phyloP scores from a whole-genome alignment of 2,888 invertebrate species.

The Exephanes ischioxanthus region DNA sequence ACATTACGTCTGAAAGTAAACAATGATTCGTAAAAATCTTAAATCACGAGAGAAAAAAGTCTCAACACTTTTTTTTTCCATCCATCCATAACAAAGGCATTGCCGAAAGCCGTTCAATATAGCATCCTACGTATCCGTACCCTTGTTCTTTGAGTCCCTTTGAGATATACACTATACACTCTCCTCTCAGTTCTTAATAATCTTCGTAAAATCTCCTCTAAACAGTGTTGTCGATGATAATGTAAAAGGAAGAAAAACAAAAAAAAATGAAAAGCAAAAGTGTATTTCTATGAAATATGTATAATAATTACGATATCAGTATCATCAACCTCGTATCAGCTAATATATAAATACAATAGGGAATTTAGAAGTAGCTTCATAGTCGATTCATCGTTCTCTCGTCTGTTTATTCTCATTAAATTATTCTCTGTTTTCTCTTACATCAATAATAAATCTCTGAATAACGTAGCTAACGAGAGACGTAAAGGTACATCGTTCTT shows the following conservation, averaged over 20 bases:
- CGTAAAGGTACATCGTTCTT: constrained; percentile 66
- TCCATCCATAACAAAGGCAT: constrained; percentile 12
- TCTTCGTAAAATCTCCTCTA: constrained; percentile 25
- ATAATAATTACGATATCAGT: constrained; percentile 48
- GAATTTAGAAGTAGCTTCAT: constrained; percentile 40
- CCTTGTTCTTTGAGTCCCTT: constrained; percentile 61
- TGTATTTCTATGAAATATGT: constrained; percentile 23
- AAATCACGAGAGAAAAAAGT: not conserved
- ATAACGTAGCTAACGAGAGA: constrained; percentile 68
- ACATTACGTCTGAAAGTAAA: not conserved
- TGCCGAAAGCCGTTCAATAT: constrained; percentile 17
- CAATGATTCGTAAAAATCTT: constrained; percentile 8
- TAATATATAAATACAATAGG: constrained; percentile 43
- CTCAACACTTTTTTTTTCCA: not conserved
- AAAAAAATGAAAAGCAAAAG: constrained; percentile 21
- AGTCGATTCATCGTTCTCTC: constrained; percentile 29
- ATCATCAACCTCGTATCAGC: constrained; percentile 51
- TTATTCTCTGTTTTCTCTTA: constrained; percentile 45
- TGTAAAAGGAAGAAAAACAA: constrained; percentile 17
- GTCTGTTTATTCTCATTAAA: constrained; percentile 37
- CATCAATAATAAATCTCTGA: constrained; percentile 67
- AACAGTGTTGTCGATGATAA: constrained; percentile 48
- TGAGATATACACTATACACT: constrained; percentile 67
- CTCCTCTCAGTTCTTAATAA: constrained; percentile 11
- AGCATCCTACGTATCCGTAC: constrained; percentile 40